Evolutionary conservation across 2,113 vertebrate genomes (phyloP), one percentile per base, ranked within the genome.

Genomic region (Kryptolebias marmoratus): DNA sequence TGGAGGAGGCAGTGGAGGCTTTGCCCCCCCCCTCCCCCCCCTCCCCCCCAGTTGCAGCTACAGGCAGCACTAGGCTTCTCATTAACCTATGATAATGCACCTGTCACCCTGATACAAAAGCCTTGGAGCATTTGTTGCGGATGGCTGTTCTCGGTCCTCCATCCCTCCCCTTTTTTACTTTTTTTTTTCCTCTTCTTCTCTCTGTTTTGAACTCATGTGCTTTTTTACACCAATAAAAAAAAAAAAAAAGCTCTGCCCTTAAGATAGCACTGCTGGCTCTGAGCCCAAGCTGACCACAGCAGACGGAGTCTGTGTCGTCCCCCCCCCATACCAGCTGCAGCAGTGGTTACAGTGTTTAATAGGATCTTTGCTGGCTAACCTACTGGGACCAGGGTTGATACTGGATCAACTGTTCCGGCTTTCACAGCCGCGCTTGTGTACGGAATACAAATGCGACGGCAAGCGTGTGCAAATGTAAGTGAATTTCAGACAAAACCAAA

Each of bases 41-140:
- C n/a, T n/a, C 64, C 81, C 77, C 53, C 59, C 73, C 75, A 86
- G 83, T 84, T 85, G 77, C 80, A 80, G 85, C 86, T 83, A 85
- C 82, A 81, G 84, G 75, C 86, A 77, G 87, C 82, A 50, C 78
- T 54, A 47, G 87, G 73, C 86, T 86, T 81, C 88, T 90, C 87
- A 91, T 92, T 90, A 91, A 90, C 90, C 90, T 88, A 77, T 85
- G 85, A 86, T 92, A 91, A 92, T 93, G 85, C 79, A 88, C 84
- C 87, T 88, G 89, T 90, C 91, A 84, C 76, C 74, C 81, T 48
- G 56, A 81, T 65, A 36, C 39, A 1, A 73, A 82, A 79, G 75
- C 82, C 83, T 88, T 7, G 39, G 71, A 87, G 80, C 77, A 79
- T 84, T 84, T 76, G 76, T 72, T 77, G 71, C 28, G 16, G 75